Conservation (phyloP, 2,888 invertebrate genomes). For the Crematogaster levior region DNA sequence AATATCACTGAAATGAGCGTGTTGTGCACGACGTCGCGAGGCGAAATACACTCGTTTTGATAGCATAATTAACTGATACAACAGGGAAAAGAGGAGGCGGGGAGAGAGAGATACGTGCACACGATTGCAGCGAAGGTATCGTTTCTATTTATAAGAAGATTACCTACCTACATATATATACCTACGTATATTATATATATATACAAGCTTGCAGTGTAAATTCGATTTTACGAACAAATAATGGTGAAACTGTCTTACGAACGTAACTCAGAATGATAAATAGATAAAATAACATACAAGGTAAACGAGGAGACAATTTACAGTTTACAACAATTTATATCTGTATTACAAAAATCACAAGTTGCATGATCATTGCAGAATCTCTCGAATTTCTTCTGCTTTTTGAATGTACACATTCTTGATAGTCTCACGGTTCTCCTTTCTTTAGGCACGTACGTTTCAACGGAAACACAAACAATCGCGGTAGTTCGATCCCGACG, state of each 20-base stretch:
- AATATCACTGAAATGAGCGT: slow-evolving; percentile 23
- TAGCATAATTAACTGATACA: not conserved
- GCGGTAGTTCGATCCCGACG: slow-evolving; percentile 28
- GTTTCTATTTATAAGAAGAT: not conserved
- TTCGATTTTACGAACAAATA: not conserved
- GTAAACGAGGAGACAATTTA: not conserved
- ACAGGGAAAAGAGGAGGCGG: not conserved
- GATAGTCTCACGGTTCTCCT: not conserved
- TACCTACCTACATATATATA: not conserved
- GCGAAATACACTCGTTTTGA: not conserved
- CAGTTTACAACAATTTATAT: not conserved
- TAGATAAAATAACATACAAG: not conserved
- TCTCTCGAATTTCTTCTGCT: not conserved
- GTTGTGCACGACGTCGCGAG: not conserved
- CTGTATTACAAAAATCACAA: not conserved
- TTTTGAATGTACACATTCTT: not conserved
- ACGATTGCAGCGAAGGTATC: not conserved
- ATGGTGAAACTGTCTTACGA: not conserved
- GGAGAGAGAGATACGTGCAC: not conserved
- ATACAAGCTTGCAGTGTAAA: not conserved
- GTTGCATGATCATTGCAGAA: not conserved
- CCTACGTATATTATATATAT: too few species aligned
- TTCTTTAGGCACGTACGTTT: slow-evolving; percentile 26
- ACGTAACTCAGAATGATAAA: not conserved
- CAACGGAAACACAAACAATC: slow-evolving; percentile 33